A percentile compares a stretch with the other conserved stretches of the same genome.
Conservation (phyloP, 2,888 invertebrate species). For the Melinaea marsaeus region DNA sequence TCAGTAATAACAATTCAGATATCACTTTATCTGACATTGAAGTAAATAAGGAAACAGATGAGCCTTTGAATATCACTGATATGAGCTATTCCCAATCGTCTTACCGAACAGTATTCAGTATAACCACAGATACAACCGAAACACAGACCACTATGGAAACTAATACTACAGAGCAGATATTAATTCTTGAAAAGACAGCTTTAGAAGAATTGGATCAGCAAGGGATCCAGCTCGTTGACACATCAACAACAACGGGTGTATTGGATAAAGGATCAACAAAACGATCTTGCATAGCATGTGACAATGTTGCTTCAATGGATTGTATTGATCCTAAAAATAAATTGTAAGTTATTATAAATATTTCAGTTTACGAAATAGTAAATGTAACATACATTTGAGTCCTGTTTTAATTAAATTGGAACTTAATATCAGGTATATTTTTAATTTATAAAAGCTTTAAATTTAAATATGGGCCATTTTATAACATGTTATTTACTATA, state of each 20-base stretch:
- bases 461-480: no score
- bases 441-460: no score
- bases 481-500: no score
- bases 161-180: constrained; percentile 33
- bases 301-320: constrained; percentile 48
- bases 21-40: neutral
- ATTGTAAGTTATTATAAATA: constrained; percentile 38
- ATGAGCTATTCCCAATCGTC: no score
- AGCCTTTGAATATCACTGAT: neutral
- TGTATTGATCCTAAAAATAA: constrained; percentile 53
- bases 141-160: no score
- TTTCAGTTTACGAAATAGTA: no score
- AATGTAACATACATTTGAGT: no score
- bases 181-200: constrained; percentile 36
- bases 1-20: neutral
- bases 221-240: constrained; percentile 18
- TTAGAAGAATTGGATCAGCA: constrained; percentile 25
- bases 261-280: constrained; percentile 25
- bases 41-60: neutral
- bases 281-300: constrained; percentile 55
- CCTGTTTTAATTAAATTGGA: no score
- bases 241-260: constrained; percentile 16
- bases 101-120: no score
- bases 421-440: no score
- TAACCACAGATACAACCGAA: no score